These are phyloP conservation scores for Hirtodrosophila alboralis DNA, from an alignment of 2,888 invertebrate species.

Conservation along the genomic window DNA sequence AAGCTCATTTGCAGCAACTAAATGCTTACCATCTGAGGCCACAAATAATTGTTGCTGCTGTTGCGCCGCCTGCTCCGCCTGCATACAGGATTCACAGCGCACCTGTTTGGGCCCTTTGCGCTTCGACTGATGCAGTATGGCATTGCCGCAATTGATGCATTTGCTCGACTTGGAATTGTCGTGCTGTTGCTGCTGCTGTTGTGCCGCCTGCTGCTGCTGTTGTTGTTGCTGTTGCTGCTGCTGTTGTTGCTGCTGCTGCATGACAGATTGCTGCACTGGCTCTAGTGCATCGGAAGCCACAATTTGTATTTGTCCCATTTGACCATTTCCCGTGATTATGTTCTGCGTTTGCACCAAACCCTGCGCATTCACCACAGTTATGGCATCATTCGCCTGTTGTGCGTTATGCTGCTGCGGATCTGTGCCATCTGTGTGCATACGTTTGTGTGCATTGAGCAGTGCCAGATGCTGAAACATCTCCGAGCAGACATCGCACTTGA, in stretches of 20 bases:
- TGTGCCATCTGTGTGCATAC: conserved; percentile 88
- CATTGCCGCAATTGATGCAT: conserved; percentile 87
- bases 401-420: conserved; percentile 77
- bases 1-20: too few relatives aligned
- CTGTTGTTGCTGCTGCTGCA: conserved; percentile 68
- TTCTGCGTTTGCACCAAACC: conserved; percentile 83
- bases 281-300: conserved; percentile 85
- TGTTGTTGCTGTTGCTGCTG: conserved; percentile 52
- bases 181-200: conserved; percentile 56
- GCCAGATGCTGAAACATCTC: conserved; percentile 93
- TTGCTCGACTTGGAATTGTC: conserved; percentile 85
- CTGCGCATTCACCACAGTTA: conserved; percentile 86
- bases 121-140: conserved; percentile 86
- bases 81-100: conserved; percentile 87
- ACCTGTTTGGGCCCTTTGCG: conserved; percentile 87
- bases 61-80: conserved; percentile 85
- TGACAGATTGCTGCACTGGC: conserved; percentile 67
- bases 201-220: conserved; percentile 39
- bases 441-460: conserved; percentile 93
- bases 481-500: conserved; percentile 94
- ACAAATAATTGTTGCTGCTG: conserved; percentile 86
- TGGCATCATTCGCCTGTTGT: conserved; percentile 82
- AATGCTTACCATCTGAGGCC: conserved; percentile 86
- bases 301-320: conserved; percentile 86
- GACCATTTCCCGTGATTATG: conserved; percentile 83